phyloP scores from a whole-genome alignment of 2,888 invertebrate species.

The Tipula unca region DNA sequence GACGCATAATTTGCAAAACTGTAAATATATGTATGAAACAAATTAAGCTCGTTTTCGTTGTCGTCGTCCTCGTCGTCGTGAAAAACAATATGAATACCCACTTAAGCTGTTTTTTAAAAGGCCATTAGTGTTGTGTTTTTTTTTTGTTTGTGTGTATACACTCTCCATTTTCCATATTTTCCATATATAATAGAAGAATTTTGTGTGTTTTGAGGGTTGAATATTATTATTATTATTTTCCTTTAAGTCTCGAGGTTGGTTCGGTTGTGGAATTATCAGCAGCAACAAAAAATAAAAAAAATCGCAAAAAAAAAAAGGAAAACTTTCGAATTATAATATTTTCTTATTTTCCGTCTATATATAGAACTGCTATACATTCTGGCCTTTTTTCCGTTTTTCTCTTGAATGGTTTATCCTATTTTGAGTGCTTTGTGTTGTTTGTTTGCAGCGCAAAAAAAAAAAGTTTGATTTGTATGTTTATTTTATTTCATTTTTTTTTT shows the following conservation, averaged over 20 bases:
- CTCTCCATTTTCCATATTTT: neutral
- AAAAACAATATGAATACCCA: conserved; percentile 8
- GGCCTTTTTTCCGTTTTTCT: neutral
- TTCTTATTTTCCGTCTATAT: neutral
- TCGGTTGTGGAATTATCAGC: neutral
- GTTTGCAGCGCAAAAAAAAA: neutral
- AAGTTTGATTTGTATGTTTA: conserved; percentile 14
- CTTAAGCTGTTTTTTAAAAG: neutral
- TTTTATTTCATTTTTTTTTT: neutral
- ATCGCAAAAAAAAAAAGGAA: neutral
- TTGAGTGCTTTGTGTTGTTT: conserved; percentile 8
- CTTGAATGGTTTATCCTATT: conserved; percentile 8
- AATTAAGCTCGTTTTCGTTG: neutral
- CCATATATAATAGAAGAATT: neutral
- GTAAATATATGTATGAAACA: neutral
- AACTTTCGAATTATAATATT: conserved; percentile 8
- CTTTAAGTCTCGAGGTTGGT: conserved; percentile 14
- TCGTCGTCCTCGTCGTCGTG: neutral
- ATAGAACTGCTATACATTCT: neutral
- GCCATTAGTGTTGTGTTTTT: neutral
- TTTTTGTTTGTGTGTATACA: neutral
- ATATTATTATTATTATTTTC: neutral
- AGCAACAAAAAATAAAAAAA: neutral
- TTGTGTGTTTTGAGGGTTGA: conserved; percentile 14
- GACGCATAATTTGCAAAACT: neutral